Evolutionary conservation across 2,113 vertebrate species (phyloP).

Genomic region (Chionodraco myersi): DNA sequence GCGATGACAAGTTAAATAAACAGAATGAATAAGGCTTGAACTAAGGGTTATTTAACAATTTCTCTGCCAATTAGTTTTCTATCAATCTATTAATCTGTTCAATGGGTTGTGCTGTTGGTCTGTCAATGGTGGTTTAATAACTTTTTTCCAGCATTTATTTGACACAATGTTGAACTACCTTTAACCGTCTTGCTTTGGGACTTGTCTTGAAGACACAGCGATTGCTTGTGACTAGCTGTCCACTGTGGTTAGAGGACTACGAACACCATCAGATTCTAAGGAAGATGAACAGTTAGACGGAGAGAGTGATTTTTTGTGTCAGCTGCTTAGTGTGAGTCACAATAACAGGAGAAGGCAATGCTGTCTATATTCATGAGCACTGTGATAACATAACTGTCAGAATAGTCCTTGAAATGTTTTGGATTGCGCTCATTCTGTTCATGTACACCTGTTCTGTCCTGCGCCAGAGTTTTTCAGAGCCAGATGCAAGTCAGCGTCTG

Average conservation of each 20-base stretch:
- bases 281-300: neutral
- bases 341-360: constrained; percentile 24
- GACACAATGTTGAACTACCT: neutral
- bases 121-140: too few species aligned
- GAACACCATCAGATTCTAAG: neutral
- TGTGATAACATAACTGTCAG: constrained; percentile 51
- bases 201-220: neutral
- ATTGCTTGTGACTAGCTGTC: neutral
- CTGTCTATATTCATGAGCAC: constrained; percentile 64
- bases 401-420: constrained; percentile 38
- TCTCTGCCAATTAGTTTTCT: too few species aligned
- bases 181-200: neutral
- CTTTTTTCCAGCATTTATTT: too few species aligned
- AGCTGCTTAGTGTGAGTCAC: constrained; percentile 36
- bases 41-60: too few species aligned
- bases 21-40: neutral
- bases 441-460: constrained; percentile 15
- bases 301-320: constrained; percentile 6
- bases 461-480: constrained; percentile 16
- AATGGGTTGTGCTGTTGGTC: too few species aligned
- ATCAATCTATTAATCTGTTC: too few species aligned
- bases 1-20: too few species aligned
- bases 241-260: neutral
- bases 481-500: neutral
- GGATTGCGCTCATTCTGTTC: constrained; percentile 28